A percentile compares a stretch with the other conserved stretches of the same genome.
These are phyloP conservation scores for Venusia cambrica DNA, from an alignment of 2,888 invertebrate species.

Conservation along the genomic window DNA sequence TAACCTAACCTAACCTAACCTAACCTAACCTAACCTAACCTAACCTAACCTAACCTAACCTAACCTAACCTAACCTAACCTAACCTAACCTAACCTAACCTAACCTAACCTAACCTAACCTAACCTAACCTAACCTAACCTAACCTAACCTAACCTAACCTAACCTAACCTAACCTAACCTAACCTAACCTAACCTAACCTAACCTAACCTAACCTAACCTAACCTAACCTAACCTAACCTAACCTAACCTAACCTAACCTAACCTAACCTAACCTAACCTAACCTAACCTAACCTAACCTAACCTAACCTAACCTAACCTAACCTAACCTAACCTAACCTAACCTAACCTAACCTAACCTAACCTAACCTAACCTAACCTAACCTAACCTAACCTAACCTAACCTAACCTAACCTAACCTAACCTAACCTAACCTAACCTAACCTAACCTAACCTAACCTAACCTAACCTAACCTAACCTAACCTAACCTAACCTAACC, in stretches of 20 bases:
- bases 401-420: too few relatives aligned
- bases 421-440: too few relatives aligned
- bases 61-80: not conserved
- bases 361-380: slow-evolving; percentile 10
- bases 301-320: slow-evolving; percentile 8
- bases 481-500: too few relatives aligned
- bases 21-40: not conserved
- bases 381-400: slow-evolving; percentile 15
- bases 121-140: slow-evolving; percentile 17
- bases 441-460: too few relatives aligned
- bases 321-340: slow-evolving; percentile 2
- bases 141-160: slow-evolving; percentile 10
- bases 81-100: not conserved
- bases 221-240: slow-evolving; percentile 15
- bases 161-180: slow-evolving; percentile 13
- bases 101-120: slow-evolving; percentile 8
- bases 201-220: slow-evolving; percentile 10
- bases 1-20: not conserved
- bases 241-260: slow-evolving; percentile 10
- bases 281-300: slow-evolving; percentile 10
- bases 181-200: slow-evolving; percentile 7
- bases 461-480: too few relatives aligned
- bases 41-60: not conserved
- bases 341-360: slow-evolving; percentile 11
- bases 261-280: slow-evolving; percentile 12